Evolutionary conservation across 2,888 invertebrate species (phyloP).

Genomic region (Microctonus aethiopoides): DNA sequence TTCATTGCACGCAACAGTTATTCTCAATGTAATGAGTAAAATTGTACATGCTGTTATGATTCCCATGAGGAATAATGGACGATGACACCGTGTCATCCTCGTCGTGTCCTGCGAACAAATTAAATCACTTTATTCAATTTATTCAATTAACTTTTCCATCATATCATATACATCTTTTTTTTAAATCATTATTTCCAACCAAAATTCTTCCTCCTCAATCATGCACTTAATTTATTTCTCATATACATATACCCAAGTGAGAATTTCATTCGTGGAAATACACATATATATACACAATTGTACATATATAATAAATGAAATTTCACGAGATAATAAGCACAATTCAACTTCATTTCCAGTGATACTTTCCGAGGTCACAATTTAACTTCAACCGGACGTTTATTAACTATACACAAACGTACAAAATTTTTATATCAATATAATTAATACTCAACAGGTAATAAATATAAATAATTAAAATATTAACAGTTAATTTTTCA

Average conservation of each 20-base stretch:
- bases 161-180: neutral
- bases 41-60: conserved; percentile 45
- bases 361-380: conserved; percentile 44
- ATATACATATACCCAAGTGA: neutral
- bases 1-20: conserved; percentile 79
- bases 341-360: conserved; percentile 45
- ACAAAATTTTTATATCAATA: neutral
- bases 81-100: conserved; percentile 51
- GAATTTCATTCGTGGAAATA: neutral
- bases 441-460: neutral
- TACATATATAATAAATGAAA: conserved; percentile 1
- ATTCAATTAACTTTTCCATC: neutral
- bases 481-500: neutral
- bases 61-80: conserved; percentile 43
- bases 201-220: neutral
- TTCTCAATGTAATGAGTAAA: conserved; percentile 41
- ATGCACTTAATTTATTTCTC: neutral
- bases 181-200: neutral
- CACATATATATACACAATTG: neutral
- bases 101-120: conserved; percentile 40
- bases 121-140: conserved; percentile 4
- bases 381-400: conserved; percentile 37
- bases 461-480: neutral
- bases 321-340: conserved; percentile 40
- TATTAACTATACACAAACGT: conserved; percentile 11